phyloP scores from a whole-genome alignment of 1,140 invertebrate genomes.

The Drosophila rufa region DNA sequence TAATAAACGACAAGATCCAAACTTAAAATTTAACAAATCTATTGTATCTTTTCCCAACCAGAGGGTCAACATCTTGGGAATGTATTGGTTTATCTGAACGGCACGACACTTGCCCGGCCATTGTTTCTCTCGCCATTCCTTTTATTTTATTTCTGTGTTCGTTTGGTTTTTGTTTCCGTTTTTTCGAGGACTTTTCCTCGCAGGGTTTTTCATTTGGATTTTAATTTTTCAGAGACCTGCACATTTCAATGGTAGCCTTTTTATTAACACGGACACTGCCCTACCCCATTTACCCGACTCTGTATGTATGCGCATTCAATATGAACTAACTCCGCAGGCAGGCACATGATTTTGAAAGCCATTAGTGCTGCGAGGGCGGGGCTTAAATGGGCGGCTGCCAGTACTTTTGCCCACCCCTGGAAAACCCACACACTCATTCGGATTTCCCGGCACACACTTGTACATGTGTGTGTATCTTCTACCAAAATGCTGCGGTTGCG shows the following conservation, averaged over 20 bases:
- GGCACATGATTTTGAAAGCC: conserved; percentile 48
- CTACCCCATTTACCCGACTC: neutral
- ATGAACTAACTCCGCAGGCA: conserved; percentile 28
- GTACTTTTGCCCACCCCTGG: neutral
- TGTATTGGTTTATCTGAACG: conserved; percentile 10
- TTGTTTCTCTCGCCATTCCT: conserved; percentile 2
- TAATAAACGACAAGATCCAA: neutral
- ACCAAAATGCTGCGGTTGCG: conserved; percentile 65
- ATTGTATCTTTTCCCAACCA: neutral
- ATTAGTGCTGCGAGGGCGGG: conserved; percentile 35
- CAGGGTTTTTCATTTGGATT: conserved; percentile 41
- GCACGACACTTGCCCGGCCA: conserved; percentile 20
- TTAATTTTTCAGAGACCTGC: conserved; percentile 41
- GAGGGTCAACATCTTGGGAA: neutral
- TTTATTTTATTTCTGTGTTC: neutral
- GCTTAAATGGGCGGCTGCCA: neutral
- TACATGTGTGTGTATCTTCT: conserved; percentile 10
- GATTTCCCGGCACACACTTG: conserved; percentile 2
- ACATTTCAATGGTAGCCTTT: conserved; percentile 55
- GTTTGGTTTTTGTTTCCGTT: neutral
- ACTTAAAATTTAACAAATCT: neutral
- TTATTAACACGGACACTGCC: conserved; percentile 37
- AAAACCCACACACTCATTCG: conserved; percentile 6
- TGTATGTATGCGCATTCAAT: conserved; percentile 35
- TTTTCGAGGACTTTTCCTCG: neutral